A percentile compares a stretch with the other conserved stretches of the same genome.
Evolutionary conservation across 2,888 invertebrate genomes (phyloP).

Genomic region (Pseudanteris insignis): DNA sequence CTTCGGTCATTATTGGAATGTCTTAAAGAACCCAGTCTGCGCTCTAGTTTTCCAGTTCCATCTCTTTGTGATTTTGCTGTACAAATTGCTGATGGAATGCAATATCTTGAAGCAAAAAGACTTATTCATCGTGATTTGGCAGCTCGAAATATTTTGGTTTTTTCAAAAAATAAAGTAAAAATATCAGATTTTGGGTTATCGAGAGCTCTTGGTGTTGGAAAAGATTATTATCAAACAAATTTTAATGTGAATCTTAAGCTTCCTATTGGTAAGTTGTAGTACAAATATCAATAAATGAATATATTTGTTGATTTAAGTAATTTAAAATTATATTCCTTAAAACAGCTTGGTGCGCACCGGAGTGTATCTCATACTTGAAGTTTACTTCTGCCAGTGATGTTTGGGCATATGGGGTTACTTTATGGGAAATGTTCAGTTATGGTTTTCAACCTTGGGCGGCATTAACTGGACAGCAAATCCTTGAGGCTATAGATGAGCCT

Average conservation of each 20-base stretch:
- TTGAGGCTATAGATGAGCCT: constrained; percentile 94
- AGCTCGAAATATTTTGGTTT: constrained; percentile 96
- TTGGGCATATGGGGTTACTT: constrained; percentile 97
- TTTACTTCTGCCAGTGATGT: constrained; percentile 98
- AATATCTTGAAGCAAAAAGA: constrained; percentile 93
- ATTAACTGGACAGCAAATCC: constrained; percentile 90
- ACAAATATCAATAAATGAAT: too few species aligned
- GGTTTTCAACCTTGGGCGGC: constrained; percentile 99
- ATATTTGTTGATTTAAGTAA: too few species aligned
- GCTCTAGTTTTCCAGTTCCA: constrained; percentile 90
- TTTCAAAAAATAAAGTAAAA: constrained; percentile 95
- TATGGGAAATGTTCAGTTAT: constrained; percentile 99
- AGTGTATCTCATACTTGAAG: constrained; percentile 93
- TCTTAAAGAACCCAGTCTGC: constrained; percentile 88
- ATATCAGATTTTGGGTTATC: constrained; percentile 98
- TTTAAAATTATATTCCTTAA: constrained; percentile 1
- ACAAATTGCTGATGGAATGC: constrained; percentile 98
- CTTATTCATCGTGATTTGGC: constrained; percentile 98
- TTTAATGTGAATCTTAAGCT: constrained; percentile 96
- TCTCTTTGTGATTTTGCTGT: constrained; percentile 94
- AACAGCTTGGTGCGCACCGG: constrained; percentile 98
- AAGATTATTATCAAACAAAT: constrained; percentile 98
- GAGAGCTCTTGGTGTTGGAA: constrained; percentile 93
- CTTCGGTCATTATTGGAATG: constrained; percentile 94
- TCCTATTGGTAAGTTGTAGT: constrained; percentile 73